These are phyloP conservation scores for Xiphophorus couchianus DNA, from an alignment of 2,113 vertebrate species.

Conservation along the genomic window DNA sequence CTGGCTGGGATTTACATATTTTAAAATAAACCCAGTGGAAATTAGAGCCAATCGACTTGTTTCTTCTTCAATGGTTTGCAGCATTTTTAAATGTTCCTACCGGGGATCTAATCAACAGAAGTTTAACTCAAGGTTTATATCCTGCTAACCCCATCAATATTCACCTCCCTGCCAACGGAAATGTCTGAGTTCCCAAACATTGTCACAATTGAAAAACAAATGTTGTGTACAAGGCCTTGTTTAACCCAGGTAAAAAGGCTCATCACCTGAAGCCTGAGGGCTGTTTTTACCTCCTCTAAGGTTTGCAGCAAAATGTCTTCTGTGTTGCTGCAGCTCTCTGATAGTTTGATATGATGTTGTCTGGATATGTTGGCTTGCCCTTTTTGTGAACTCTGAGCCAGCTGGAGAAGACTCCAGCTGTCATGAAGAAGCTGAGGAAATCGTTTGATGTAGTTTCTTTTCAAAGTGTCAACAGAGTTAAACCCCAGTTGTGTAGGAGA, in stretches of 20 bases:
- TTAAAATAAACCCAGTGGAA: not conserved
- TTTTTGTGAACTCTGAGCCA: conserved; percentile 62
- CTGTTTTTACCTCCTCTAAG: conserved; percentile 54
- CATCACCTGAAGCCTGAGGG: conserved; percentile 63
- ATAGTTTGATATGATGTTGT: conserved; percentile 55
- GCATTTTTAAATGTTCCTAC: conserved; percentile 10
- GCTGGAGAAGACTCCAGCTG: conserved; percentile 25
- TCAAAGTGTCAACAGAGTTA: conserved; percentile 5
- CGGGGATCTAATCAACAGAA: conserved; percentile 18
- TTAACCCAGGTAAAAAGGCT: conserved; percentile 62
- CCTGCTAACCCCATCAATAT: conserved; percentile 30
- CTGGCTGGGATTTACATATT: not conserved
- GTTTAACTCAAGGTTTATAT: conserved; percentile 11
- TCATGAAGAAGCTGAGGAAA: conserved; percentile 4
- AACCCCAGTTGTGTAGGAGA: conserved; percentile 10
- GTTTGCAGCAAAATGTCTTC: conserved; percentile 55
- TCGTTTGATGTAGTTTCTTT: conserved; percentile 22
- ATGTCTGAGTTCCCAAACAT: conserved; percentile 43
- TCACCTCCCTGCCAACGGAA: conserved; percentile 30
- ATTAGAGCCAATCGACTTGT: not conserved
- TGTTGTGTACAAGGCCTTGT: conserved; percentile 50
- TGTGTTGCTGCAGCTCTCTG: conserved; percentile 44
- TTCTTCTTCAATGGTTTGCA: not conserved
- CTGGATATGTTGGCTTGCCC: conserved; percentile 51
- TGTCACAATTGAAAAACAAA: conserved; percentile 53